Base-by-base conservation (phyloP, 2,888 invertebrate genomes). In the Cenopis cana region DNA sequence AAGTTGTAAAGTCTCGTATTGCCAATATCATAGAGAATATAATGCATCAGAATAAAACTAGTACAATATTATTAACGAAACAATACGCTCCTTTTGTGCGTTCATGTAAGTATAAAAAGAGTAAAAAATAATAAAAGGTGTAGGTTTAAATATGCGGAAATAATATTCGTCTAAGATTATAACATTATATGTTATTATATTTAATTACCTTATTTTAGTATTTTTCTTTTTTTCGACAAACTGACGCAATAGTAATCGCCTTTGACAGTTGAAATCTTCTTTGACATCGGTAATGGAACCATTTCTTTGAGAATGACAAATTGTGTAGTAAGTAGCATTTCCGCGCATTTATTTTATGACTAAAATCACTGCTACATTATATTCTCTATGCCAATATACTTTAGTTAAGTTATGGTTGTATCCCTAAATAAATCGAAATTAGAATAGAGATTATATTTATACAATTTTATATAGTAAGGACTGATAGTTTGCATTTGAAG, bases 1-100 rank as follows among this genome's bases (percentile, higher is more conserved):
- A 79, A 79, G 77, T 82, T 83, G 83, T 84, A 82, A 82, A 85
- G 82, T 86, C 80, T 72, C 75, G 52, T 72, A 76, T 77, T 77
- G 78, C 77, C 77, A 74, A 68, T 29, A 64, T 5, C 20, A 12
- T 38, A 54, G 64, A 64, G 50, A 41, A 50, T 59, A 54, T 72
- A 24, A 52, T 60, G 59, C 38, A 14, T 38, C 20, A 50, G 46
- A 49, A 24, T n/a, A n/a, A n/a, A 14, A 11, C n/a, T 24, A 0
- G 12, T 54, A 2, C 3, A 11, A 24, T 1, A 14, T 1, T 24
- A 17, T n/a, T n/a, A n/a, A n/a, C 24, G 2, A 24, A 24, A 11
- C 2, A 29, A 29, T 5, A 29, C 29, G 2, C 29, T 5, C 5
- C 5, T 2, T 29, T 29, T 29, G 29, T 4, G 29, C 29, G 1